A percentile compares a stretch with the other conserved stretches of the same genome.
phyloP scores from a whole-genome alignment of 1,140 invertebrate genomes.

The Dinoponera quadriceps region DNA sequence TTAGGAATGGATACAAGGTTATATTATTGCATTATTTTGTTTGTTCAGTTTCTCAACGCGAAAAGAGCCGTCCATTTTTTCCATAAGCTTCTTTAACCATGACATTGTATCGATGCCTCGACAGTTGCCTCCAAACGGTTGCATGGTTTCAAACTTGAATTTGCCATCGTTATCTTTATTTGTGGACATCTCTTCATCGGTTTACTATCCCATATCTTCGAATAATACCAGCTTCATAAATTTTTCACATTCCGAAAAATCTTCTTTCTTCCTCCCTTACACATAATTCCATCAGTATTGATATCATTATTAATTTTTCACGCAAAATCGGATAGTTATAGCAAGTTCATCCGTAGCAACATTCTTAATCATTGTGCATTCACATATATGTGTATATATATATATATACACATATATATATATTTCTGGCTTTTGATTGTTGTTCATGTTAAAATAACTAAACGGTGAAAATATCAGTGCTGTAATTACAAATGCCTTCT shows the following conservation, averaged over 20 bases:
- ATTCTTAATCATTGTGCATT: slow-evolving; percentile 2
- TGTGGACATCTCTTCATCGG: neutral
- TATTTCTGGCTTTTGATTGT: slow-evolving; percentile 20
- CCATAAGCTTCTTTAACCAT: slow-evolving; percentile 9
- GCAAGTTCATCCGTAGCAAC: neutral
- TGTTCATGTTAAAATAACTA: slow-evolving; percentile 29
- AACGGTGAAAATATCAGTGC: neutral
- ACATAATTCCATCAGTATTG: neutral
- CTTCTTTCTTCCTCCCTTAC: slow-evolving; percentile 39
- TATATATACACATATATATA: slow-evolving; percentile 38
- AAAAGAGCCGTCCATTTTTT: slow-evolving; percentile 49
- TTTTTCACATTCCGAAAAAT: neutral
- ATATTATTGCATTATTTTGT: slow-evolving; percentile 55
- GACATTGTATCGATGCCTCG: neutral
- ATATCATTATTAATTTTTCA: neutral
- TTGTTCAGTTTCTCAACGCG: slow-evolving; percentile 28
- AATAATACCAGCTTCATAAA: slow-evolving; percentile 8
- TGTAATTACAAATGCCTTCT: neutral
- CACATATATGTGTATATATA: neutral
- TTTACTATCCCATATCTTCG: slow-evolving; percentile 17
- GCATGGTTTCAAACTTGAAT: neutral
- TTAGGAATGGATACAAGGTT: slow-evolving; percentile 47
- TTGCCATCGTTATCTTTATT: slow-evolving; percentile 1
- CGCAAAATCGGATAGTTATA: neutral
- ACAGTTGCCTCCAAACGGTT: neutral